These are phyloP conservation scores for Anhinga anhinga DNA, from an alignment of 2,113 vertebrate species.

Conservation along the genomic window DNA sequence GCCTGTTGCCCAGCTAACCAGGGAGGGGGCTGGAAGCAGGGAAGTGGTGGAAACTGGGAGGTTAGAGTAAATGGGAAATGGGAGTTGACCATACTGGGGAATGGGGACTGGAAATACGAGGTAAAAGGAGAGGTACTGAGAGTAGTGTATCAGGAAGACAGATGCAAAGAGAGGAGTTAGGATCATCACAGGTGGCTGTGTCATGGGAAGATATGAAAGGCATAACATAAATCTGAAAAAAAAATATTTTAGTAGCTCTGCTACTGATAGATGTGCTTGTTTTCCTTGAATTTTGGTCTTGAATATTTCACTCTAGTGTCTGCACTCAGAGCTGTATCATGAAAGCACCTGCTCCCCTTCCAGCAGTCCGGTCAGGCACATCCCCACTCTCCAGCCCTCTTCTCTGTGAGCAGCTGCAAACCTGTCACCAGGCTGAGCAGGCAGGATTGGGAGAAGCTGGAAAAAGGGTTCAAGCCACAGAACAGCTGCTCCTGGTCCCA, in stretches of 20 bases:
- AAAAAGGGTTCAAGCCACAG: background rate
- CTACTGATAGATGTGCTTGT: background rate
- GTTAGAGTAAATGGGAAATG: background rate
- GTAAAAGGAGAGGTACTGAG: background rate
- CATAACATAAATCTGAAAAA: background rate
- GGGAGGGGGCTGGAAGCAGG: background rate
- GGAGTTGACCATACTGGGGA: background rate
- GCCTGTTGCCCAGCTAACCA: background rate
- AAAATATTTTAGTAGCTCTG: background rate
- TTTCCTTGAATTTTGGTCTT: background rate
- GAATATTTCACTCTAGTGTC: background rate
- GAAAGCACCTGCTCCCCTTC: background rate
- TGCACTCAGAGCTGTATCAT: background rate
- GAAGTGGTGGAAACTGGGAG: background rate
- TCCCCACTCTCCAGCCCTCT: background rate
- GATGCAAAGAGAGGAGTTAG: background rate
- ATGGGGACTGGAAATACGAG: background rate
- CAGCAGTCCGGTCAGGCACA: background rate
- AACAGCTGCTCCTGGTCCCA: background rate
- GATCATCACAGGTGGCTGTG: background rate
- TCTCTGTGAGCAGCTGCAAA: background rate
- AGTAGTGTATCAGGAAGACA: background rate
- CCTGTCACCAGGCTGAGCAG: background rate
- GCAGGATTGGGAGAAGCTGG: background rate
- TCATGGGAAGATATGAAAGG: background rate